Percentiles rank a stretch among this genome's conserved stretches.
These are phyloP conservation scores for Drosophila persimilis DNA, from an alignment of 1,140 invertebrate genomes.

Conservation along the genomic window DNA sequence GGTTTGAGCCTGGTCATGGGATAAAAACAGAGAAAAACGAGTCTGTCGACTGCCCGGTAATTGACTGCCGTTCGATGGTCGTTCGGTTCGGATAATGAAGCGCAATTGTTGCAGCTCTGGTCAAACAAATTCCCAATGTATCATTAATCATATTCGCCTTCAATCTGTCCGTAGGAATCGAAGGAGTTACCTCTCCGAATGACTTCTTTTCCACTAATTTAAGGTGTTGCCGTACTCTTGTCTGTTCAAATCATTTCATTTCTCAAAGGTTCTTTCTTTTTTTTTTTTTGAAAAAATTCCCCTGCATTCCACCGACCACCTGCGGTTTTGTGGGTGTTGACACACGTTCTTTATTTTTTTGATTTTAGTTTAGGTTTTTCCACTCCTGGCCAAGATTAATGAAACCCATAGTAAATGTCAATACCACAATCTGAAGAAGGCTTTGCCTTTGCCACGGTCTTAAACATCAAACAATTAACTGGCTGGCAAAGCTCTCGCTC, in stretches of 20 bases:
- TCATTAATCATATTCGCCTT: conserved; percentile 62
- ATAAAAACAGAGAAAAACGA: conserved; percentile 29
- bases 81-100: conserved; percentile 64
- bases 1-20: not conserved
- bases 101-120: conserved; percentile 59
- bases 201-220: conserved; percentile 64
- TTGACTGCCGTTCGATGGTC: conserved; percentile 48
- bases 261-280: conserved; percentile 19
- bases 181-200: conserved; percentile 38
- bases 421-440: conserved; percentile 54
- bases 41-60: conserved; percentile 39
- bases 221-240: conserved; percentile 59
- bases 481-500: conserved; percentile 5
- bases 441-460: conserved; percentile 24
- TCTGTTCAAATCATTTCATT: conserved; percentile 61
- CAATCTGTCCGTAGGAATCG: conserved; percentile 6
- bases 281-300: conserved; percentile 8
- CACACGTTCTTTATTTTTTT: conserved; percentile 36
- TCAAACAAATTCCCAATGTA: conserved; percentile 44
- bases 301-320: conserved; percentile 36
- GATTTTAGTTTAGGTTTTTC: not conserved
- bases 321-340: conserved; percentile 74
- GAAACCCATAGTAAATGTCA: conserved; percentile 55
- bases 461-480: conserved; percentile 46
- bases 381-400: conserved; percentile 56